Evolutionary conservation across 2,113 vertebrate genomes (phyloP).

Genomic region (Trochalopteron elliotii): DNA sequence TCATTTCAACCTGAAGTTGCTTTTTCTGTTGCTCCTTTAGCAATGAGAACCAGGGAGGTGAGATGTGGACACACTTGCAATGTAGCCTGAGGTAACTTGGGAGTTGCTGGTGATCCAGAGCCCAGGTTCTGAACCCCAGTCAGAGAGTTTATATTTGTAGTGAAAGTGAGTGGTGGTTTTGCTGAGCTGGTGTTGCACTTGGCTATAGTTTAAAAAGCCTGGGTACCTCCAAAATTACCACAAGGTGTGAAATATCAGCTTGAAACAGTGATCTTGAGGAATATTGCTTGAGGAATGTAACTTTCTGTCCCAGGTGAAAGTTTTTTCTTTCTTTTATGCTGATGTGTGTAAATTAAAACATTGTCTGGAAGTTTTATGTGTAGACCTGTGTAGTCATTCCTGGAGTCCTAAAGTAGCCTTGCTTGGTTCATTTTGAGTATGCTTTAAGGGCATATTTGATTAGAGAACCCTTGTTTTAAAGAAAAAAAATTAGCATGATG

Average conservation of each 20-base stretch:
- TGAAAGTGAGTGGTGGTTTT: background rate
- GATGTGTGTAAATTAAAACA: background rate
- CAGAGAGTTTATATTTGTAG: background rate
- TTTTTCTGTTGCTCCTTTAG: background rate
- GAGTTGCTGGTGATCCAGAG: background rate
- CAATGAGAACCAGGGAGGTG: background rate
- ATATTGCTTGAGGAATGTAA: background rate
- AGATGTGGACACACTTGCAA: accelerated
- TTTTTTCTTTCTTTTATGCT: background rate
- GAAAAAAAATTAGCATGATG: background rate
- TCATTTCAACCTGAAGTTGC: background rate
- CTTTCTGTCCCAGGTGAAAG: background rate
- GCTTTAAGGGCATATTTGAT: background rate
- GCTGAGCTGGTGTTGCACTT: background rate
- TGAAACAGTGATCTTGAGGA: background rate
- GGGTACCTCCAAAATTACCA: background rate
- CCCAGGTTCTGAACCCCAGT: background rate
- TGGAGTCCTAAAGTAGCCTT: background rate
- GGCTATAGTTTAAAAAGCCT: background rate
- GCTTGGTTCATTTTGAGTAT: background rate
- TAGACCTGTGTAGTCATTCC: background rate
- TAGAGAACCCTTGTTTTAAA: background rate
- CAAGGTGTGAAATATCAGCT: background rate
- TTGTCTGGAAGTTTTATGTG: background rate
- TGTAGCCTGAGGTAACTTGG: accelerated